phyloP scores from a whole-genome alignment of 2,797 vertebrate genomes.

The Perodicticus potto region DNA sequence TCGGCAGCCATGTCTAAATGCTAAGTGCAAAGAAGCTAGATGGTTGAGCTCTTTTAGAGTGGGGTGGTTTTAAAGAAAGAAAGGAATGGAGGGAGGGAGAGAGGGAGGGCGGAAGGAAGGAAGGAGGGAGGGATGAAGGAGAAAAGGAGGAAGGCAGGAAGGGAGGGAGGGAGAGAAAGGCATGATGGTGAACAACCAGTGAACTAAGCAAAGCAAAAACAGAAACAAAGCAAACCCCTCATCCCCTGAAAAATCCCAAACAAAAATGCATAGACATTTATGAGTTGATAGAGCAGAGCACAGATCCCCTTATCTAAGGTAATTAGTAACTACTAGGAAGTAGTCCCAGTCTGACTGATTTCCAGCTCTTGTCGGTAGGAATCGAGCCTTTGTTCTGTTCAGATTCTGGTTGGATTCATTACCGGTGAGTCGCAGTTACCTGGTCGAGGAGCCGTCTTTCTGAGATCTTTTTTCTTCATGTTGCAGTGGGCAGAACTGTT shows the following conservation, averaged over 20 bases:
- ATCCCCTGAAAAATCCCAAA: neutral
- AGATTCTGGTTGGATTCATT: neutral
- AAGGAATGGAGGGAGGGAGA: too few species aligned
- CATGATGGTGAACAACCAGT: neutral
- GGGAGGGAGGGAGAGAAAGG: too few species aligned
- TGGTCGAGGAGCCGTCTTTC: neutral
- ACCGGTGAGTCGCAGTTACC: neutral
- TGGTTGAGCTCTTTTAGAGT: neutral
- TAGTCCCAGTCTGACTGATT: neutral
- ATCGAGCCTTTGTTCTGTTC: neutral
- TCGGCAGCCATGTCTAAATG: neutral
- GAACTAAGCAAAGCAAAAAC: neutral
- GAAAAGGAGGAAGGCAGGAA: too few species aligned
- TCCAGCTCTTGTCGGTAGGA: neutral
- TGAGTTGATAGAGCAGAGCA: neutral
- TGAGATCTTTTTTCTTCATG: neutral
- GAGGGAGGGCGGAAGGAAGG: too few species aligned
- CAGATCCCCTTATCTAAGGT: neutral
- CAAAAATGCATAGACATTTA: neutral
- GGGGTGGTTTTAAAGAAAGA: neutral
- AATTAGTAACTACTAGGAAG: neutral
- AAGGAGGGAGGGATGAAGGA: too few species aligned
- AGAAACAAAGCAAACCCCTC: neutral
- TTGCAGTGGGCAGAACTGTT: neutral
- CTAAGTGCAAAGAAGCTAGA: neutral